phyloP scores from a whole-genome alignment of 2,113 vertebrate genomes.

The Sphyrna mokarran region DNA sequence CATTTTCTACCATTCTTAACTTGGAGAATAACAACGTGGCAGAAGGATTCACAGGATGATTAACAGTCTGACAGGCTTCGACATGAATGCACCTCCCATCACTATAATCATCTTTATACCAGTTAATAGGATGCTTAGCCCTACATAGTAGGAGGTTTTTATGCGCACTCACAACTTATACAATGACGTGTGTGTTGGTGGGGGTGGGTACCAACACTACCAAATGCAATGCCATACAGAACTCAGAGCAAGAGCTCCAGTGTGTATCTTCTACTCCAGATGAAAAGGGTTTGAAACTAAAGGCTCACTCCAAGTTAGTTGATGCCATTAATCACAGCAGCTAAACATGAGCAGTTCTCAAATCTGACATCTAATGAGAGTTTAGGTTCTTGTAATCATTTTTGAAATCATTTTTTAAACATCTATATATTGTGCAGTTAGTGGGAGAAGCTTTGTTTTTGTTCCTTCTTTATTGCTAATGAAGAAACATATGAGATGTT shows the following conservation, averaged over 20 bases:
- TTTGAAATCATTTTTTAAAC: neutral
- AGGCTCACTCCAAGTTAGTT: neutral
- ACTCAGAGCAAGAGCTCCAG: neutral
- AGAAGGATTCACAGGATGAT: neutral
- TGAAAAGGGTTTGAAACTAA: neutral
- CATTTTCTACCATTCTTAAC: neutral
- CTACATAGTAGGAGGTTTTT: neutral
- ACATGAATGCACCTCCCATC: neutral
- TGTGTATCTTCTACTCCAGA: neutral
- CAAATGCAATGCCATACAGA: neutral
- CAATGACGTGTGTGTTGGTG: neutral
- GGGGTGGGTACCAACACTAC: neutral
- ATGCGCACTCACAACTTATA: neutral
- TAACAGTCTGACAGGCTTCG: neutral
- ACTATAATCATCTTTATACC: neutral
- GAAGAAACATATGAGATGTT: neutral
- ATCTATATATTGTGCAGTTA: neutral
- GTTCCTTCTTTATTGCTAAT: neutral
- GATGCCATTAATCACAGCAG: neutral
- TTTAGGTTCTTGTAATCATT: neutral
- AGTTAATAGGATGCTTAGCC: neutral
- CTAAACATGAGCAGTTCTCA: neutral
- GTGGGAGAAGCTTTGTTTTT: neutral
- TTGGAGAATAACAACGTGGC: neutral
- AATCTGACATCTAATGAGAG: neutral